Percentiles rank a stretch among this genome's conserved stretches.
Evolutionary conservation across 2,797 vertebrate genomes (phyloP).

Genomic region (Eidolon dupreanum): DNA sequence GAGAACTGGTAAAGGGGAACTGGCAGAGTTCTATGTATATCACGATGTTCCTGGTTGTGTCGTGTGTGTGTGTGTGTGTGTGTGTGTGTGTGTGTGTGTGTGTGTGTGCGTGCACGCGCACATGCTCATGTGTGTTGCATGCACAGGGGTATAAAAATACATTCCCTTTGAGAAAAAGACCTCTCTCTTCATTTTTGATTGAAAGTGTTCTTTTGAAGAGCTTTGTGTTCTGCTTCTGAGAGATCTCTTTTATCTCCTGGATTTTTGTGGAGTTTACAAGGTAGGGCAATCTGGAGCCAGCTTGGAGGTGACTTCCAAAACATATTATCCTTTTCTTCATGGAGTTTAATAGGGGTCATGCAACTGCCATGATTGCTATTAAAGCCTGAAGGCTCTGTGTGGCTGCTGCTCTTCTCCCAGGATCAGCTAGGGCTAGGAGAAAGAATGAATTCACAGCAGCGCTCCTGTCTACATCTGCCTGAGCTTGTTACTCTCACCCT

Average conservation of each 20-base stretch:
- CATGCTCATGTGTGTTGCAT: too few species aligned
- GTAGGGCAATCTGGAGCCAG: slow-evolving; percentile 31
- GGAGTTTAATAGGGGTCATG: slow-evolving; percentile 28
- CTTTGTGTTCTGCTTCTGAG: slow-evolving; percentile 24
- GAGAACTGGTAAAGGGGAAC: not conserved
- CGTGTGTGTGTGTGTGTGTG: not conserved
- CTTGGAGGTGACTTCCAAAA: slow-evolving; percentile 49
- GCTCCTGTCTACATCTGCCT: not conserved
- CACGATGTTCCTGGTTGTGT: fast-evolving
- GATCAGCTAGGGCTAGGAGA: not conserved
- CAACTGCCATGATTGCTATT: not conserved
- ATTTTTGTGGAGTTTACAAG: slow-evolving; percentile 37
- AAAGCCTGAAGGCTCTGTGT: not conserved
- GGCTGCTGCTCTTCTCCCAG: not conserved
- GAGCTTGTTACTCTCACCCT: not conserved
- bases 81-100: too few species aligned
- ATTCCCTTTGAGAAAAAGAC: not conserved
- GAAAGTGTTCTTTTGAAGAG: slow-evolving; percentile 56
- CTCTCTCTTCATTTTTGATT: not conserved
- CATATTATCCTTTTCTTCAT: not conserved
- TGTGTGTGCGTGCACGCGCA: fast-evolving
- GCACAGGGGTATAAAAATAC: not conserved
- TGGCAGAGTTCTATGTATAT: too few species aligned
- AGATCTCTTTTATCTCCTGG: slow-evolving; percentile 56
- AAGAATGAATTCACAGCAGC: not conserved